A percentile compares a stretch with the other conserved stretches of the same genome.
Evolutionary conservation across 1,140 invertebrate genomes (phyloP).

Genomic region (Pseudoatta argentina): DNA sequence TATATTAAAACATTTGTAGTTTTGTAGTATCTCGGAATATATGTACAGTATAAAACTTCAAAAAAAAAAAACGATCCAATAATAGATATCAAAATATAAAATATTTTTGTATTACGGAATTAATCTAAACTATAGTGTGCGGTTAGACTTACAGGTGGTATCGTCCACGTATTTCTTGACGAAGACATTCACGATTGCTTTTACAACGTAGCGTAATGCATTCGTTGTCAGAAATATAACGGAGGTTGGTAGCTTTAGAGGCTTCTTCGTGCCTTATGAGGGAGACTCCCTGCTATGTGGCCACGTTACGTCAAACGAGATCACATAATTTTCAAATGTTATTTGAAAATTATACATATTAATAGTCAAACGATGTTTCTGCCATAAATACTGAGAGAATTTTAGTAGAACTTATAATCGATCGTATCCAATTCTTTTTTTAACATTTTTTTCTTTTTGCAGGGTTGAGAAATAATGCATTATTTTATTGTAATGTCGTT

Average conservation of each 20-base stretch:
- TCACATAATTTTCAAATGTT: background rate
- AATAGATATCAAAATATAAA: constrained; percentile 9
- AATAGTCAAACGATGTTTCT: background rate
- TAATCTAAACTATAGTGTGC: constrained; percentile 5
- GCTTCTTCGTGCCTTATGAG: background rate
- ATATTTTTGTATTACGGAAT: constrained; percentile 4
- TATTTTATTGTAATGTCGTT: no score
- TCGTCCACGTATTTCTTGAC: constrained; percentile 36
- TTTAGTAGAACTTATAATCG: background rate
- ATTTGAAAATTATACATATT: constrained; percentile 16
- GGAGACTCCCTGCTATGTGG: background rate
- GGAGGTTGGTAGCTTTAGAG: constrained; percentile 4
- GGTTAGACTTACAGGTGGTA: background rate
- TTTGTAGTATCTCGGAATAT: background rate
- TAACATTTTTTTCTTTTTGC: constrained; percentile 58
- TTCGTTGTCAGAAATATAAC: constrained; percentile 22
- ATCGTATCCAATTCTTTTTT: background rate
- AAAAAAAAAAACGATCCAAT: background rate
- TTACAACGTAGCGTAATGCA: constrained; percentile 33
- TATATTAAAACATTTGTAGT: background rate
- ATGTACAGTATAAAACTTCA: background rate
- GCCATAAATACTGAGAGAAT: background rate
- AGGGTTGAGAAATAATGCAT: no score
- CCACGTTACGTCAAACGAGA: constrained; percentile 1
- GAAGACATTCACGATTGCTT: constrained; percentile 51